Base-by-base conservation (phyloP, 1,140 invertebrate species). In the Latrodectus geometricus region DNA sequence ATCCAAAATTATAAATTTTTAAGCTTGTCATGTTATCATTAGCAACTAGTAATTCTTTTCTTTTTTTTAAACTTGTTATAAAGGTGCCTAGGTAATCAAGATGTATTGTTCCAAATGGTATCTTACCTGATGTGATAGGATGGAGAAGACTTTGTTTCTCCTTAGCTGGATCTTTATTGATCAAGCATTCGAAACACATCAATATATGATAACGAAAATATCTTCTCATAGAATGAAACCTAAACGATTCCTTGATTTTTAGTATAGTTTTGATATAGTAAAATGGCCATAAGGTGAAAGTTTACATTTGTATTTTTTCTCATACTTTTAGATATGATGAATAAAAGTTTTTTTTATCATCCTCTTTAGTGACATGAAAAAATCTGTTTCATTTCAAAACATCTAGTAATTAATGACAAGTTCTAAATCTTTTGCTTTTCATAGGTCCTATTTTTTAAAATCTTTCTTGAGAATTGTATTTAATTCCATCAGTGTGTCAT, bases 121-220 rank as follows among this genome's bases (percentile, higher is more conserved):
- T 52, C 8, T 9, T 54, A 21, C 65, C 50, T 70, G 65, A 15
- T 70, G 4, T 52, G n/a, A 81, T 70, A 12, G 66, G 69, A 3
- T 70, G 79, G 3, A 81, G 17, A 69, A 61, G 0, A 2, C 21
- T 49, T 65, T 79, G 80, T 69, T 77, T n/a, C 82, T 87, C 87
- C 79, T 2, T 68, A 17, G 66, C 79, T 20, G 75, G 50, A 9
- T 4, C 54, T 80, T 70, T 75, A 76, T 88, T 82, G 11, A 50
- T 73, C 56, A 74, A 52, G 50, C 61, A 78, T 65, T 72, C 79
- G 15, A 81, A 81, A 9, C 9, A 77, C 50, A 35, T 35, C 1
- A 5, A 35, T 35, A 35, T 35, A 35, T 35, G 35, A 5, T 5
- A 3, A 3, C 5, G 5, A 76, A 82, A n/a, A 69, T 85, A 75